Base-by-base conservation (phyloP, 37 sponge, comb jelly and placozoan species). In the Hexactinellida sp. region DNA sequence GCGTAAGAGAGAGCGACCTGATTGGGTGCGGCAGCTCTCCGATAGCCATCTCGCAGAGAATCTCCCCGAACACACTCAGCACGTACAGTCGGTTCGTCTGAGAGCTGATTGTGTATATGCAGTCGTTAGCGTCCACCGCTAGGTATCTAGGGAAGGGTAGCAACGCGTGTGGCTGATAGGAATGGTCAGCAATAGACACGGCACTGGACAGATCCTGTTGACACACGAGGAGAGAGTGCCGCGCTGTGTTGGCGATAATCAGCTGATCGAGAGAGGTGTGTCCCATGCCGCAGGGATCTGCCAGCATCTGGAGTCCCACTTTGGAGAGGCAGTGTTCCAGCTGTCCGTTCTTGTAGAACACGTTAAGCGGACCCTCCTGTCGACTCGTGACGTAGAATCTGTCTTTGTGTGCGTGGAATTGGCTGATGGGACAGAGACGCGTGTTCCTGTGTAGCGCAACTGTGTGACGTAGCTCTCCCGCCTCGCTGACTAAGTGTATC, bases 111-210 rank as follows among this genome's bases (percentile, higher is more conserved):
- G 76, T 63, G 76, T 63, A 63, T 7, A 63, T 63, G 34, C 76
- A 63, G 76, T 63, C 76, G 34, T 63, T 63, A 10, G 1, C 76
- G 76, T 63, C 76, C 25, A 63, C 76, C 5, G 76, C 76, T 23
- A 63, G 76, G 76, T 23, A n/a, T n/a, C 13, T 63, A n/a, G 76
- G 76, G 25, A 23, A 63, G 76, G 76, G 76, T 63, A 63, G 76
- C 76, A 63, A 63, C 76, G 76, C 13, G 34, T 63, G 76, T 63
- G 76, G 76, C 34, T 63, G 76, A 63, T 63, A 63, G 76, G 76
- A 63, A 63, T 63, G 76, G 3, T 63, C 76, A 5, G 28, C 76
- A 25, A 63, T 23, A 3, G 76, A 23, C 5, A 63, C 76, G 34
- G 76, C 76, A 63, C 19, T n/a, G 5, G 76, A 63, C 19, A 63